phyloP scores from a whole-genome alignment of 2,888 invertebrate genomes.

The Cetonia aurata region DNA sequence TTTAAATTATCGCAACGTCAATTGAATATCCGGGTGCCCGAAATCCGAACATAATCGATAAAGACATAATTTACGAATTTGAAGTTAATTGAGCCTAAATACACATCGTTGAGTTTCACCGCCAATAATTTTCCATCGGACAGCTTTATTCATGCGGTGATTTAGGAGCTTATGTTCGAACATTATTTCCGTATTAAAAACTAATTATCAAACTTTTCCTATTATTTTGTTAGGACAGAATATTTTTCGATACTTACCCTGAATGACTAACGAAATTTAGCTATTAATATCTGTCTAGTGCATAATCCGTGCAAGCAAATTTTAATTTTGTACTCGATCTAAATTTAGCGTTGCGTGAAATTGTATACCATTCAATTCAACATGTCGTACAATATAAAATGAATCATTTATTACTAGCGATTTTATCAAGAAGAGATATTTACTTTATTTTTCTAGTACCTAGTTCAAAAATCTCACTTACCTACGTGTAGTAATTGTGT shows the following conservation, averaged over 20 bases:
- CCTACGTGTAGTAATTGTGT: no score
- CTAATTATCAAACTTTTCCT: slow-evolving; percentile 42
- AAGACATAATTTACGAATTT: slow-evolving; percentile 47
- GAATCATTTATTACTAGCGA: no score
- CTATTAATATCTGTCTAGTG: slow-evolving; percentile 25
- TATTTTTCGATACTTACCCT: slow-evolving; percentile 11
- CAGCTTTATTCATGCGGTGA: slow-evolving; percentile 46
- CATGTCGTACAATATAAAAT: no score
- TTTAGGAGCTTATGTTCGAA: slow-evolving; percentile 45
- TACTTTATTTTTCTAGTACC: no score
- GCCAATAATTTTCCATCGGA: slow-evolving; percentile 45
- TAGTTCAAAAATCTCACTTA: no score
- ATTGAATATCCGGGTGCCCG: slow-evolving; percentile 24
- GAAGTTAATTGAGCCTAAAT: slow-evolving; percentile 48
- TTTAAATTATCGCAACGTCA: slow-evolving; percentile 24
- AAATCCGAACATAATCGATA: slow-evolving; percentile 44
- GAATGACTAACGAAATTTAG: slow-evolving; percentile 2
- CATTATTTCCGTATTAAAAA: slow-evolving; percentile 46
- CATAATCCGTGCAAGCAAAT: slow-evolving; percentile 16
- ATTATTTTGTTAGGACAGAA: slow-evolving; percentile 24
- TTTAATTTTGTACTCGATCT: slow-evolving; percentile 22
- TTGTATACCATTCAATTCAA: no score
- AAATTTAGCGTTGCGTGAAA: no score
- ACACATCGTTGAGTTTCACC: slow-evolving; percentile 47
- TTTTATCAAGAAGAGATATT: no score